Base-by-base conservation (phyloP, 2,113 vertebrate genomes). In the Eurypyga helias region DNA sequence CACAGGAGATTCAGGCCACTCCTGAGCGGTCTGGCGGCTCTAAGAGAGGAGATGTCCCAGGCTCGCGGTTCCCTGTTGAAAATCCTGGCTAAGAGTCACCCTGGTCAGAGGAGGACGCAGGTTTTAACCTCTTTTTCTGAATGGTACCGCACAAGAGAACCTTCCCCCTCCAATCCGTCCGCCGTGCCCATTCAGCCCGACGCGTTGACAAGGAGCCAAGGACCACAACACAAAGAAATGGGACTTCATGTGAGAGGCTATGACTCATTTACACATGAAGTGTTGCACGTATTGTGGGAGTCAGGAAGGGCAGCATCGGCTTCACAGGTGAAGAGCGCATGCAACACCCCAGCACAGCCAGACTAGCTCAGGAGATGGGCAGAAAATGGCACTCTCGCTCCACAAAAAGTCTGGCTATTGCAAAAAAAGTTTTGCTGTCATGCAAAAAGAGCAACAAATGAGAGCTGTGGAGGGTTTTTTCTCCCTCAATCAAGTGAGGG, bases 221-320 rank as follows among this genome's bases (percentile, higher is more conserved):
- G 51, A 95, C 85, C 79, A 94, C 36, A 83, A 93, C 76, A 93
- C 85, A 85, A 94, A 93, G 87, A 83, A 83, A 76, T 2, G 29
- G 33, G 71, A 82, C 73, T 92, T 89, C 5, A 78, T 58, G 48
- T 70, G 76, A 90, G 45, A 95, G 77, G 66, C 62, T 73, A 58
- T 93, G 95, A 97, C 64, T 96, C 93, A 95, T 76, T 76, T 76
- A 86, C 70, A 90, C 89, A 92, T 83, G 58, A 95, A 93, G 82
- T 54, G 85, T 10, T 87, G 43, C 28, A 36, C 9, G 17, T 66
- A 81, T 57, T 83, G 55, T 58, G 72, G 77, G 52, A 92, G 38
- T 77, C 72, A 70, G 90, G 79, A 95, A 94, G 48, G 55, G 69
- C 80, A 97, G 88, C 92, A 88, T 83, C 38, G 29, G n/a, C 75